Base-by-base conservation (phyloP, 1,140 invertebrate species). In the Pachyrhynchus sulphureomaculatus region DNA sequence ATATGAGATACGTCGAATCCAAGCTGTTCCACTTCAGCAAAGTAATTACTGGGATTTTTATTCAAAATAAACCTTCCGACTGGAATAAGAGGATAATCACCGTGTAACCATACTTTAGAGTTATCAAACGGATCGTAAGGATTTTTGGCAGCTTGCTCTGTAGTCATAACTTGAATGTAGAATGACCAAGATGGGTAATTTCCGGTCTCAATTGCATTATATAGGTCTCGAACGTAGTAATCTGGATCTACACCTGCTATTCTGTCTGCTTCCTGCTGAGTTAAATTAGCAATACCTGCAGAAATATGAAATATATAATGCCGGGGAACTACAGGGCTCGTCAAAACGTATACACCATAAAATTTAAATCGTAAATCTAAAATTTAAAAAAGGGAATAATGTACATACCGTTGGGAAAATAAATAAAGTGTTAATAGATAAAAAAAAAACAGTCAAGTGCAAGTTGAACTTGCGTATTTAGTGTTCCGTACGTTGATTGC, bases 1-100 rank as follows among this genome's bases (percentile, higher is more conserved):
- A 96, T 78, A 75, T 95, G 88, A 24, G 90, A 84, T 4, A 93
- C 93, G 71, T 83, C 86, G 69, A 92, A 96, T 6, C 92, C 93
- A 29, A 90, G 69, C 78, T 96, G 93, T 74, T 96, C 94, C 10
- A 96, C 84, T 72, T 93, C 90, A 24, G 88, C 82, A 74, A 93
- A 93, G 73, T 93, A 93, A 75, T 95, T 95, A 18, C 81, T 83
- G 1, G 92, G 88, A 75, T 93, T 93, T 61, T 84, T 81, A 70
- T 93, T 86, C n/a, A 96, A 79, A 0, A 92, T 88, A 55, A 96
- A 76, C 75, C 86, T 85, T 1, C 94, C 94, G 1, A 95, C 86
- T 0, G 84, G 86, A 58, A 90, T 90, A 29, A 96, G 75, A 1
- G 93, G 94, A 78, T 79, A 95, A 15, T 92, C 86, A 6, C 78